Evolutionary conservation across 2,113 vertebrate genomes (phyloP).

Genomic region (Sapayoa aenigma): DNA sequence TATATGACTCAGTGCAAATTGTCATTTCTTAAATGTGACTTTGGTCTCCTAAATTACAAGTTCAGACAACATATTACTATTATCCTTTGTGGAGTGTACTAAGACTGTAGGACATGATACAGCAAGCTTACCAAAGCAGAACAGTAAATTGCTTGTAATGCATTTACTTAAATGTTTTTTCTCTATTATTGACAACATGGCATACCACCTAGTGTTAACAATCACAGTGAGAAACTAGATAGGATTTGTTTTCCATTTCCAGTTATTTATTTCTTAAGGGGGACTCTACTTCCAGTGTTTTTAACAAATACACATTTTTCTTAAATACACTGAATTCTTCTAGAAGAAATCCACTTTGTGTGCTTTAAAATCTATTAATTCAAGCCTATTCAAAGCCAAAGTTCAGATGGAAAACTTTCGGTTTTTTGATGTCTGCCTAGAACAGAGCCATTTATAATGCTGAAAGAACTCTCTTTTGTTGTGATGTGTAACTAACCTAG

Average conservation of each 20-base stretch:
- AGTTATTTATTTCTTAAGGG: not conserved
- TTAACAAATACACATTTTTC: not conserved
- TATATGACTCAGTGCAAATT: conserved; percentile 13
- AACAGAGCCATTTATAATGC: not conserved
- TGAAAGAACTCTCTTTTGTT: not conserved
- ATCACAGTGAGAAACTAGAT: not conserved
- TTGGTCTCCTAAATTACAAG: conserved; percentile 59
- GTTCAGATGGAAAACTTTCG: not conserved
- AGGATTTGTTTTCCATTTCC: not conserved
- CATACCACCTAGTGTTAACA: not conserved
- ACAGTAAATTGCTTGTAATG: not conserved
- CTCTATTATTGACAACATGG: not conserved
- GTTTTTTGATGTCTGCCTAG: not conserved
- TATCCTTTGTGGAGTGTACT: conserved; percentile 24
- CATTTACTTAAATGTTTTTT: not conserved
- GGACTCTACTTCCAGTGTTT: not conserved
- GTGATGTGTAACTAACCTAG: not conserved
- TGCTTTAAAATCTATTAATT: not conserved
- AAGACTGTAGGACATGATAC: not conserved
- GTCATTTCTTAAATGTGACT: conserved; percentile 27
- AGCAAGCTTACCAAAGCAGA: conserved; percentile 8
- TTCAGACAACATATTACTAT: conserved; percentile 41
- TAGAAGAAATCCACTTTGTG: not conserved
- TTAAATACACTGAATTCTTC: not conserved
- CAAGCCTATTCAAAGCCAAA: not conserved